Base-by-base conservation (phyloP, 2,113 vertebrate species). In the Sisor rabdophorus region DNA sequence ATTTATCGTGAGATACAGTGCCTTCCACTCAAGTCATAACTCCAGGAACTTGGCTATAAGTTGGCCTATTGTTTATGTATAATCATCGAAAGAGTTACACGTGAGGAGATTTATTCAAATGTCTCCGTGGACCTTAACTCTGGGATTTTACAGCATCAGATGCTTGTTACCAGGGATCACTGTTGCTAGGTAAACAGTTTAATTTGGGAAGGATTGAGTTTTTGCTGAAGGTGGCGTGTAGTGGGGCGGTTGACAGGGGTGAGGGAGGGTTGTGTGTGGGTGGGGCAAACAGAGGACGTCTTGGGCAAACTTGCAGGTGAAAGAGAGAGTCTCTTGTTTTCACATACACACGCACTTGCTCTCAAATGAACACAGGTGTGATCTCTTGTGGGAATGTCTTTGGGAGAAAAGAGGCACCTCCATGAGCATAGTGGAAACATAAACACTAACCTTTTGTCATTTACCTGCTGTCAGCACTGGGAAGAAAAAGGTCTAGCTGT, bases 121-220 rank as follows among this genome's bases (percentile, higher is more conserved):
- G 50, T 24, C 52, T 67, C 61, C 44, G 30, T 58, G 53, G 63
- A 58, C 70, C 22, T 64, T 47, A 71, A 82, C 52, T 50, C 61
- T 32, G 30, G 47, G 58, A 54, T 48, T 68, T 64, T 54, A 63
- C 44, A 56, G 50, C 59, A 71, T 64, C 22, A 64, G 74, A 78
- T 58, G 73, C 60, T 74, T 74, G 90, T 91, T 91, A 87, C 89
- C 87, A 53, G 85, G 88, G 65, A 64, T 0, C 2, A 2, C 79
- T 79, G 91, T 91, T 91, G 86, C 90, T 89, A 91, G 84, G 81
- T 86, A 91, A 90, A 89, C 86, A 89, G 76, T 19, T 90, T 91
- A 92, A 91, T 91, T 88, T 86, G 89, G 87, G 83, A 0, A 7
- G 0, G 13, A 0, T 77, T 0, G 1, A 80, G 0, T 89, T 87